Percentiles rank a stretch among this genome's conserved stretches.
Evolutionary conservation across 2,797 vertebrate genomes (phyloP).

Genomic region (Erpetoichthys calabaricus): DNA sequence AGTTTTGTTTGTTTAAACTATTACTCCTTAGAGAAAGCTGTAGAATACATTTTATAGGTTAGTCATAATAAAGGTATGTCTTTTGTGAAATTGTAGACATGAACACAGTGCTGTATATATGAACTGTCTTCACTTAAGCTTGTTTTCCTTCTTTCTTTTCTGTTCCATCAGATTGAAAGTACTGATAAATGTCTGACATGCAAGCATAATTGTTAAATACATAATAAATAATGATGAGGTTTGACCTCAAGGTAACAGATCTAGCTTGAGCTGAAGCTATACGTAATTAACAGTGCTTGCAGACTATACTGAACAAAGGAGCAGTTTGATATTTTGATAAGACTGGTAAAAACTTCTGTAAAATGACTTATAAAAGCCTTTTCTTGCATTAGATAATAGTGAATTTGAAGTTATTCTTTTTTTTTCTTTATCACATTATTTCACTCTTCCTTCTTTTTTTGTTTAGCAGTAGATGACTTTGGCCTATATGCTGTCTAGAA

Average conservation of each 20-base stretch:
- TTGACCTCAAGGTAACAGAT: background rate
- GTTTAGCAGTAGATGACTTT: conserved; percentile 1
- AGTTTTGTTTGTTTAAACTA: no score
- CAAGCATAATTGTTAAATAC: background rate
- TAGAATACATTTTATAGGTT: background rate
- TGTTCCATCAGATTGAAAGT: conserved; percentile 26
- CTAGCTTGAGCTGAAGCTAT: background rate
- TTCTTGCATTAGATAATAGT: no score
- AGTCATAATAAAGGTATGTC: conserved; percentile 48
- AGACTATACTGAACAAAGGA: background rate
- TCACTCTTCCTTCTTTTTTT: no score
- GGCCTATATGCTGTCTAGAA: background rate
- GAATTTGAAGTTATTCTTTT: no score
- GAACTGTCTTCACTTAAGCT: background rate
- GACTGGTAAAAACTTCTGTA: background rate
- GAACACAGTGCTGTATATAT: conserved; percentile 16
- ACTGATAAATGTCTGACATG: conserved; percentile 17
- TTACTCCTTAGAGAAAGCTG: no score
- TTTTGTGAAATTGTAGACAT: conserved; percentile 46
- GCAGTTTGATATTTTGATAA: background rate
- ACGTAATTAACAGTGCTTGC: background rate
- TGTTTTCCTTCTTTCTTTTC: conserved; percentile 21
- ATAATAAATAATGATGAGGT: conserved; percentile 1
- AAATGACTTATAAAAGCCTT: background rate
- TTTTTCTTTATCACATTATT: no score